Percentiles rank a stretch among this genome's conserved stretches.
Evolutionary conservation across 2,888 invertebrate species (phyloP).

Genomic region (Coenonympha arcania): DNA sequence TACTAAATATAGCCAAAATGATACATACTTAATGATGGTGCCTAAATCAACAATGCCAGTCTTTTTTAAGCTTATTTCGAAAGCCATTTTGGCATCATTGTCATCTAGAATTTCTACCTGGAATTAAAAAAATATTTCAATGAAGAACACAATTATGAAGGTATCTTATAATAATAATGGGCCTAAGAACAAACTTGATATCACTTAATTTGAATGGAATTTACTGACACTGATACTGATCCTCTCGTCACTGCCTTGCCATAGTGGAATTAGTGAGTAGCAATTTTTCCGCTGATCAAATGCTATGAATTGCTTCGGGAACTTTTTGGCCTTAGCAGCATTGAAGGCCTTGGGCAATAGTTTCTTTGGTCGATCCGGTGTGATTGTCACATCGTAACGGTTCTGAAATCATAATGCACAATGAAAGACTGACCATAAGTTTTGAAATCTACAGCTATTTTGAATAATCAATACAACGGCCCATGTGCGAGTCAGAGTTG

Average conservation of each 20-base stretch:
- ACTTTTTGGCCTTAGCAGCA: slow-evolving; percentile 41
- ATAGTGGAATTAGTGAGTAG: slow-evolving; percentile 66
- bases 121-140: slow-evolving; percentile 23
- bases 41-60: slow-evolving; percentile 72
- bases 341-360: slow-evolving; percentile 69
- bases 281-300: slow-evolving; percentile 83
- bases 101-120: slow-evolving; percentile 47
- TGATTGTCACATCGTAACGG: slow-evolving; percentile 88
- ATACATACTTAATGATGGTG: slow-evolving; percentile 50
- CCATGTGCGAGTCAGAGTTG: too few species aligned
- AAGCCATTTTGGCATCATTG: slow-evolving; percentile 41
- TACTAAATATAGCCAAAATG: too few species aligned
- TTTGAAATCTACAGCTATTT: too few species aligned
- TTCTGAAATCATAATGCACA: slow-evolving; percentile 44
- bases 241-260: slow-evolving; percentile 38
- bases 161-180: too few species aligned
- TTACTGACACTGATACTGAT: slow-evolving; percentile 40
- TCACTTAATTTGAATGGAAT: too few species aligned
- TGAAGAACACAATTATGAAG: slow-evolving; percentile 11
- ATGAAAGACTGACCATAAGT: background rate
- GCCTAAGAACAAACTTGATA: too few species aligned
- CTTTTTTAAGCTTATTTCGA: slow-evolving; percentile 69
- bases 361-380: slow-evolving; percentile 80
- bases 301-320: slow-evolving; percentile 71
- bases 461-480: too few species aligned